Evolutionary conservation across 2,113 vertebrate species (phyloP), one percentile per base, ranked within the genome.

Genomic region (Cyrtonyx montezumae): DNA sequence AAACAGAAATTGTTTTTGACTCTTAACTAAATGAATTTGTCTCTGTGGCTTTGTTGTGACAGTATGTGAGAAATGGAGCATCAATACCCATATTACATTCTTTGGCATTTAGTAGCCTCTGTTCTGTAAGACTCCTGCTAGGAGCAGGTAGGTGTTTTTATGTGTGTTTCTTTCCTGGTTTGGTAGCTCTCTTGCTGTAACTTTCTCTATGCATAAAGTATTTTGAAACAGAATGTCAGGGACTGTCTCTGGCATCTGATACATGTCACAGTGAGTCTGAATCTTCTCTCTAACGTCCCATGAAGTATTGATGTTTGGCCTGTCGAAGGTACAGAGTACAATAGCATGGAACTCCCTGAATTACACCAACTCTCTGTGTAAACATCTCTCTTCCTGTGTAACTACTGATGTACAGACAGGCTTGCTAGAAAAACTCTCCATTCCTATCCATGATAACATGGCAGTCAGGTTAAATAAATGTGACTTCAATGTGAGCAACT

Each of bases 151-250:
- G 10, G 30, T n/a, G n/a, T 23, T 55, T 68, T 19, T 61, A 37
- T 16, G 20, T 1, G 22, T 12, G 10, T 10, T 30, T 20, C 5
- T 5, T 4, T 1, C 3, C 43, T 18, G 3, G 66, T 40, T 42
- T 43, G 23, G 9, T 32, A 76, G 8, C 13, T 7, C 1, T 55
- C 16, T 68, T 56, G 34, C 8, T 51, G 71, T 84, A 20, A 8
- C 46, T 58, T 70, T 82, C 28, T 37, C 65, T 28, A 21, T 32
- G 43, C 12, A 6, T 10, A 25, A 56, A 58, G 6, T 23, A 18
- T 61, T 70, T 46, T 66, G 40, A 73, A 78, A 34, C 6, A 80
- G 28, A 19, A 22, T 78, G 13, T n/a, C 48, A 32, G 34, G 66
- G 51, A 21, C 1, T 42, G 43, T 26, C 18, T 36, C 2, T 6